Percentiles rank a stretch among this genome's conserved stretches.
phyloP scores from a whole-genome alignment of 1,140 invertebrate species.

The Amyelois transitella region DNA sequence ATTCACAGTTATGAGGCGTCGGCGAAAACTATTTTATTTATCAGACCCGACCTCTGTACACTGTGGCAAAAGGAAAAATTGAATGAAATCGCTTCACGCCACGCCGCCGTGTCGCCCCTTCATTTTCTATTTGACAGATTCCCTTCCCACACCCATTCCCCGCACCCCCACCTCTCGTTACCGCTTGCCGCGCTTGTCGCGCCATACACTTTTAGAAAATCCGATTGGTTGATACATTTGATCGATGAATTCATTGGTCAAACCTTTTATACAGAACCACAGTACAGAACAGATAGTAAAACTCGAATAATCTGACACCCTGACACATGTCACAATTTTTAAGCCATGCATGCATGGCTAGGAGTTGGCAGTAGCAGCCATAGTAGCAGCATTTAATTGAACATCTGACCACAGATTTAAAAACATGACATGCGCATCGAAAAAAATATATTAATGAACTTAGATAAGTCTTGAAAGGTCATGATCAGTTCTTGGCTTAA shows the following conservation, averaged over 20 bases:
- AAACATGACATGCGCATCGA: too few relatives aligned
- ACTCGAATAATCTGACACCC: neutral
- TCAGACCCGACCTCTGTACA: constrained; percentile 33
- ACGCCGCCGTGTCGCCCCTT: constrained; percentile 22
- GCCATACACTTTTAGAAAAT: neutral
- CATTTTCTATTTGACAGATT: constrained; percentile 19
- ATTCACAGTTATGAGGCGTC: constrained; percentile 49
- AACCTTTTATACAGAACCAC: too few relatives aligned
- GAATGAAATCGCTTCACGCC: constrained; percentile 44
- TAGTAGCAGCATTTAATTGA: too few relatives aligned
- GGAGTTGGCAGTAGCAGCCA: neutral
- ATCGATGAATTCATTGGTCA: neutral
- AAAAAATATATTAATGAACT: too few relatives aligned
- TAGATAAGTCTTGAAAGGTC: too few relatives aligned
- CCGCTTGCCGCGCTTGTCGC: neutral
- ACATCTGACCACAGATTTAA: too few relatives aligned
- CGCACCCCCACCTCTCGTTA: neutral
- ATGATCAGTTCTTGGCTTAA: too few relatives aligned
- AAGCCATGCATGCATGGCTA: neutral
- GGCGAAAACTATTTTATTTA: constrained; percentile 8
- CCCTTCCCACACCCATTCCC: constrained; percentile 22
- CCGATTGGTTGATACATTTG: neutral
- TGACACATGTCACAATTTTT: neutral
- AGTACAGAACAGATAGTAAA: neutral
- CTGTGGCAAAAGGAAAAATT: constrained; percentile 40